Evolutionary conservation across 2,888 invertebrate species (phyloP), one percentile per base, ranked within the genome.

Genomic region (Chamaedrilus cognettii): DNA sequence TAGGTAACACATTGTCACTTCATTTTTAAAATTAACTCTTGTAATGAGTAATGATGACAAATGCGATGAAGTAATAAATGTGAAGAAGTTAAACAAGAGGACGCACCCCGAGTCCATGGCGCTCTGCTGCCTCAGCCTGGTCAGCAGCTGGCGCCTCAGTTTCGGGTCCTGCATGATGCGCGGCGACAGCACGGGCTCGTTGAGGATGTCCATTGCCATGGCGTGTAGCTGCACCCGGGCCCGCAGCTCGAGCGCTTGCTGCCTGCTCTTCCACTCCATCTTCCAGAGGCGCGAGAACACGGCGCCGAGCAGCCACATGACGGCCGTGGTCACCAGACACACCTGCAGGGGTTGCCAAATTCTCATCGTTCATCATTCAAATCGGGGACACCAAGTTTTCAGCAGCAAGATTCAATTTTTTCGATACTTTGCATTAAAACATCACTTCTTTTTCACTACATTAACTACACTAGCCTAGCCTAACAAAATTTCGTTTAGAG

Each of bases 181-280:
- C n/a, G 71, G 70, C 5, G 71, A 70, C 33, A 60, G 23, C 26
- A 23, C 26, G 11, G 11, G 7, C 7, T 69, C 67, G 67, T 74
- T 73, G 65, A 73, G 70, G 59, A 74, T 73, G 51, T 74, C 74
- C 71, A 72, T 74, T 64, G 74, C 74, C 26, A 72, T 71, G 52
- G 74, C 74, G 64, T 74, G 72, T 28, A 65, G 50, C 35, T 71
- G 69, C 42, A 70, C 69, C n/a, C 71, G 60, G 57, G 68, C 72
- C 26, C 68, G 32, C 52, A 64, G 63, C 42, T 72, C 70, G 30
- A 72, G 61, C 34, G 67, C 70, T 57, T 66, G 70, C 66, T 72
- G 72, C 51, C 67, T 67, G 2, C 70, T 60, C 57, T 66, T 60
- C 72, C 72, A 72, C 64, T 72, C 72, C 35, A 63, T 56, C 57